phyloP scores from a whole-genome alignment of 23 tunicate genomes.

The Ascidia mentula region DNA sequence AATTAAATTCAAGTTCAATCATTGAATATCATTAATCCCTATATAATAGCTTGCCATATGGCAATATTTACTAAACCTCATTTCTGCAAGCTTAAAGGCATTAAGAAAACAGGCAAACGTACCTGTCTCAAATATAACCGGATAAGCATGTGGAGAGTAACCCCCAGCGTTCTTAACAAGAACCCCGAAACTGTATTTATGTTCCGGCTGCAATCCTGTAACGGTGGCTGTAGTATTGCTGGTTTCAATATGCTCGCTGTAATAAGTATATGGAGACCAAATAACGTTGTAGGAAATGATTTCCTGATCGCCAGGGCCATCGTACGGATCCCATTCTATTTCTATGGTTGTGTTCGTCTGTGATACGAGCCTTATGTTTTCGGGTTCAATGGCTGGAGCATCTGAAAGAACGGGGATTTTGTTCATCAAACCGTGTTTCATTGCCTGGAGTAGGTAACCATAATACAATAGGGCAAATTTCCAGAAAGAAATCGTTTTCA shows the following conservation, averaged over 20 bases:
- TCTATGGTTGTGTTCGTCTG: neutral
- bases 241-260: neutral
- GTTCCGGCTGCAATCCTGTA: neutral
- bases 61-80: too few species aligned
- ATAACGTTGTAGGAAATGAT: neutral
- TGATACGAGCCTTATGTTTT: neutral
- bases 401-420: too few species aligned
- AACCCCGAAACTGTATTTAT: neutral
- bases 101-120: neutral
- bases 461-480: too few species aligned
- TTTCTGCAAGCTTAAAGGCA: too few species aligned
- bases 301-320: neutral
- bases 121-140: neutral
- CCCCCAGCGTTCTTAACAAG: neutral
- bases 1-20: too few species aligned
- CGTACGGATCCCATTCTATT: neutral
- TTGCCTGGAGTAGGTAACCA: too few species aligned
- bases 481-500: too few species aligned
- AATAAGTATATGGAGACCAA: neutral
- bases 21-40: too few species aligned
- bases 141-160: neutral
- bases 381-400: too few species aligned
- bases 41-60: too few species aligned
- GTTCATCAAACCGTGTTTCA: too few species aligned
- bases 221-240: neutral